Evolutionary conservation across 2,113 vertebrate genomes (phyloP).

Genomic region (Platysteira castanea): DNA sequence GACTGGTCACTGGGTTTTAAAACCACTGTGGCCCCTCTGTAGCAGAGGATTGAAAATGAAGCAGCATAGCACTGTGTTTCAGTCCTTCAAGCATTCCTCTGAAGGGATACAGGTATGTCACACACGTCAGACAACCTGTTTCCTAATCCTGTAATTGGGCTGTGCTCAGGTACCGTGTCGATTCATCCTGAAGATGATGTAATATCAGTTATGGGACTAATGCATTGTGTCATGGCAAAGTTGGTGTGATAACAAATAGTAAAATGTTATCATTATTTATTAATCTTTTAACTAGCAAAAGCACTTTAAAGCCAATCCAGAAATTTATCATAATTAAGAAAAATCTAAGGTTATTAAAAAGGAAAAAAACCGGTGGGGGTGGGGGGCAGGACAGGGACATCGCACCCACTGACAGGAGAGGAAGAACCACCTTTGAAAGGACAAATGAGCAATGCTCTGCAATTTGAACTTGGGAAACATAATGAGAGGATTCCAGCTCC

Average conservation of each 20-base stretch:
- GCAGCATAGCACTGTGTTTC: not conserved
- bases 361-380: fast-evolving
- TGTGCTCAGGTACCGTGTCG: not conserved
- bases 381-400: no score
- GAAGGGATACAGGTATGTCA: not conserved
- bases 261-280: not conserved
- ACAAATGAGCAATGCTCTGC: not conserved
- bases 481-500: not conserved
- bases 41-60: not conserved
- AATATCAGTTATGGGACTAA: not conserved
- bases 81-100: not conserved
- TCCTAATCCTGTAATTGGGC: not conserved
- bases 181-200: not conserved
- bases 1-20: not conserved
- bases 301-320: not conserved
- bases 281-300: not conserved
- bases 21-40: not conserved
- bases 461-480: not conserved
- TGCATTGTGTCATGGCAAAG: not conserved
- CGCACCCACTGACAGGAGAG: not conserved
- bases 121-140: fast-evolving
- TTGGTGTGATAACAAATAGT: not conserved
- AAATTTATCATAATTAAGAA: not conserved
- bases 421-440: not conserved
- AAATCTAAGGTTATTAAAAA: not conserved